These are phyloP conservation scores for Strigops habroptila DNA, from an alignment of 2,113 vertebrate species.

Conservation along the genomic window DNA sequence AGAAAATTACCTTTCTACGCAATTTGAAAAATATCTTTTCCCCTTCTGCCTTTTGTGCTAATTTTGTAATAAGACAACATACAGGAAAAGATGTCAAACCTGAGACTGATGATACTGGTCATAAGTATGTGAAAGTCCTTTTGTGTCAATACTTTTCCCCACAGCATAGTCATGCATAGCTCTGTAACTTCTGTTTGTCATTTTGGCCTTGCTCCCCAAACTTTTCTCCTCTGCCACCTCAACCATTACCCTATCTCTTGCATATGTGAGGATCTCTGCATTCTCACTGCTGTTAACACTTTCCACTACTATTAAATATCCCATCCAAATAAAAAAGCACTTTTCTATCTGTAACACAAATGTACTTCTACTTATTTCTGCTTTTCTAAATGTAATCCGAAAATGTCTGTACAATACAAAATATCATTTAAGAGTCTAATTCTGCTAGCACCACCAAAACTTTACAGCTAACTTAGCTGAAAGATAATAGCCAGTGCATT, in stretches of 20 bases:
- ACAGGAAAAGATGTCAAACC: neutral
- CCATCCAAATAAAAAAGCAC: neutral
- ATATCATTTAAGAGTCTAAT: neutral
- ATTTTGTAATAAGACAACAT: neutral
- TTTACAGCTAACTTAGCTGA: neutral
- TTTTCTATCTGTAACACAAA: neutral
- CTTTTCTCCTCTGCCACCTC: neutral
- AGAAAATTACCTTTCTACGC: neutral
- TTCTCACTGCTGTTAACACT: neutral
- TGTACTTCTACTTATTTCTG: neutral
- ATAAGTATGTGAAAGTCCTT: rapidly evolving
- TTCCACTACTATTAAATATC: neutral
- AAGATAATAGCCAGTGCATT: neutral
- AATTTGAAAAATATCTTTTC: neutral
- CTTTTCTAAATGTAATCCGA: neutral
- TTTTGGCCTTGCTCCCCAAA: neutral
- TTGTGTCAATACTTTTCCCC: neutral
- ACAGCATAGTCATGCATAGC: neutral
- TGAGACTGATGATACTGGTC: neutral
- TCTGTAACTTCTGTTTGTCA: neutral
- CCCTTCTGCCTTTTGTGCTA: neutral
- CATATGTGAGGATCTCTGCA: neutral
- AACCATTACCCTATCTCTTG: neutral
- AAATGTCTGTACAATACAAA: neutral
- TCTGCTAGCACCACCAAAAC: neutral